Base-by-base conservation (phyloP, 2,113 vertebrate species). In the Cichladusa arquata region DNA sequence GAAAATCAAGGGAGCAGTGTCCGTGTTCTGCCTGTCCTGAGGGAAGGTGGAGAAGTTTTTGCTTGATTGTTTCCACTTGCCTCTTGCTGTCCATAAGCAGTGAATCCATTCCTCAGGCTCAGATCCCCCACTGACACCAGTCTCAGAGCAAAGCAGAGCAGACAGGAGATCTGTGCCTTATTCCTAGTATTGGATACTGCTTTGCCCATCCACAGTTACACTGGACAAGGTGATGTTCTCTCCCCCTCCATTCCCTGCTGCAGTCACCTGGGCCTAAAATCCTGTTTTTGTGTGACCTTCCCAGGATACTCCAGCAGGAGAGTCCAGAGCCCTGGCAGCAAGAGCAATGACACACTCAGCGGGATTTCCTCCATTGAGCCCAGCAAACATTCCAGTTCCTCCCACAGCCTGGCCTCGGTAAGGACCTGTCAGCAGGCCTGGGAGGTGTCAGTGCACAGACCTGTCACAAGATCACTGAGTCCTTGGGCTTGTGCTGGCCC, bases 261-360 rank as follows among this genome's bases (percentile, higher is more conserved):
- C 45, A 86, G 14, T 65, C 62, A 82, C 50, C 33, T 14, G 13
- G 9, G 28, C 47, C 31, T 95, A 74, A 97, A 92, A 66, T 40
- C 36, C 53, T 71, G 48, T 3, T 77, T 92, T 71, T 83, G 8
- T 86, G 44, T 90, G 72, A 61, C 72, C 26, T 91, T 92, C 61
- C 50, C 42, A 98, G 98, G 98, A 7, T 97, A 98, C 74, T 97
- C 98, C 40, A 98, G 98, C 60, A 98, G 98, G 64, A 98, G 99
- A 95, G 97, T 98, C 66, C 99, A 99, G 98, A 99, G 99, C 87
- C 99, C 99, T 53, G 97, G 99, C 92, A 98, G 98, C 86, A 98
- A 99, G 84, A 99, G 99, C 97, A 99, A 99, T 22, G 99, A 99
- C 97, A 99, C 99, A 0, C 98, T 99, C 86, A 99, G 99, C 1